Base-by-base conservation (phyloP, 2,797 vertebrate genomes). In the Austrolebias charrua region DNA sequence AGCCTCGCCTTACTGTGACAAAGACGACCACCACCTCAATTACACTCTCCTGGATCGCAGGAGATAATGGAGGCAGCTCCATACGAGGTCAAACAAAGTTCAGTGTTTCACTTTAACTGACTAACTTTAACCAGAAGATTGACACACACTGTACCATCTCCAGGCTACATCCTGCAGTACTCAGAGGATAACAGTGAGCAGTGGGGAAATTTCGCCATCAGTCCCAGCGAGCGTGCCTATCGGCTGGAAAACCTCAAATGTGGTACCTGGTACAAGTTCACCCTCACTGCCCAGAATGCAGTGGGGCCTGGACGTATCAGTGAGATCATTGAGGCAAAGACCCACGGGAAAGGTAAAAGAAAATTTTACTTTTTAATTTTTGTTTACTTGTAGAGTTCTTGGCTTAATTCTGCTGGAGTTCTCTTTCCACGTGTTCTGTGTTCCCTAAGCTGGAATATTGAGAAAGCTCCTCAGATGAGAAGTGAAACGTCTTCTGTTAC, bases 221-320 rank as follows among this genome's bases (percentile, higher is more conserved):
- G 96, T 82, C 97, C 97, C 15, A 98, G 96, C 0, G 96, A 98
- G 68, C 95, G 96, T 1, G 95, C 94, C 1, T 98, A 98, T 74
- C 93, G 96, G 14, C 82, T 99, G 69, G 97, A 98, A 71, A 98
- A 93, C 16, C 84, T 99, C 52, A 98, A 97, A 56, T 99, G 97
- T 33, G 97, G 97, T 52, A 98, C 97, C 0, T 99, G 97, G 97
- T 99, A 99, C 76, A 99, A 99, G 81, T 99, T 99, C 82, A 99
- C 97, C 0, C 90, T 99, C n/a, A 98, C 97, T 0, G 97, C 97
- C 63, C 96, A 98, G 83, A 99, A 99, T 0, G 97, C 95, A 33
- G 97, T 99, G 44, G 96, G 97, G 0, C 96, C 97, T 0, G 97
- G 97, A 0, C 96, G 96, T 72, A 99, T 99, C 85, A 99, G 97